A percentile compares a stretch with the other conserved stretches of the same genome.
Evolutionary conservation across 23 tunicate species (phyloP).

Genomic region (Ciona savignyi): DNA sequence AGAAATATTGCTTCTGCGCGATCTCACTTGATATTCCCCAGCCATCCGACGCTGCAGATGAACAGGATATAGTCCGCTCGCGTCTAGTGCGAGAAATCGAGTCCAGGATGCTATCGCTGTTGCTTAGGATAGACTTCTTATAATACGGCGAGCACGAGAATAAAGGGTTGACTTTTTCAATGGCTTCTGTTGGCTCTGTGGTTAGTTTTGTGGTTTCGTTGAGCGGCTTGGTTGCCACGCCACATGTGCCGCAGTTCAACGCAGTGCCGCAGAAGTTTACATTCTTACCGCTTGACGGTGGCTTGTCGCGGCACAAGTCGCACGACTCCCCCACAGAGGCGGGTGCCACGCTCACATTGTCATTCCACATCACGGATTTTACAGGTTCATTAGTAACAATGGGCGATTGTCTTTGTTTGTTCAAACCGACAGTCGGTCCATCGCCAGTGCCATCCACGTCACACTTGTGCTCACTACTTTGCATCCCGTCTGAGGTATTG

Average conservation of each 20-base stretch:
- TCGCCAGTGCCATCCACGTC: constrained; percentile 4
- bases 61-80: constrained; percentile 34
- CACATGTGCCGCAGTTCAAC: constrained; percentile 9
- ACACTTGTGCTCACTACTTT: too few relatives aligned
- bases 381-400: constrained; percentile 11
- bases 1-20: constrained; percentile 20
- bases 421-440: neutral
- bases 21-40: constrained; percentile 45
- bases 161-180: neutral
- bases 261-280: constrained; percentile 8
- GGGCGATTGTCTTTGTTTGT: neutral
- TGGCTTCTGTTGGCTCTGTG: neutral
- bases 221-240: neutral
- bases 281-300: neutral
- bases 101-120: neutral
- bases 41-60: constrained; percentile 47
- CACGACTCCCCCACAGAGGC: neutral
- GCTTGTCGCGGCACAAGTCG: neutral
- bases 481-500: neutral
- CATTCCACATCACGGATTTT: constrained; percentile 1
- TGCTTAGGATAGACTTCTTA: neutral
- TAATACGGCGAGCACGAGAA: neutral
- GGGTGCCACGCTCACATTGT: constrained; percentile 1
- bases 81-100: constrained; percentile 5
- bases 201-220: too few relatives aligned